phyloP scores from a whole-genome alignment of 2,888 invertebrate species.

The Eudemis profundana region DNA sequence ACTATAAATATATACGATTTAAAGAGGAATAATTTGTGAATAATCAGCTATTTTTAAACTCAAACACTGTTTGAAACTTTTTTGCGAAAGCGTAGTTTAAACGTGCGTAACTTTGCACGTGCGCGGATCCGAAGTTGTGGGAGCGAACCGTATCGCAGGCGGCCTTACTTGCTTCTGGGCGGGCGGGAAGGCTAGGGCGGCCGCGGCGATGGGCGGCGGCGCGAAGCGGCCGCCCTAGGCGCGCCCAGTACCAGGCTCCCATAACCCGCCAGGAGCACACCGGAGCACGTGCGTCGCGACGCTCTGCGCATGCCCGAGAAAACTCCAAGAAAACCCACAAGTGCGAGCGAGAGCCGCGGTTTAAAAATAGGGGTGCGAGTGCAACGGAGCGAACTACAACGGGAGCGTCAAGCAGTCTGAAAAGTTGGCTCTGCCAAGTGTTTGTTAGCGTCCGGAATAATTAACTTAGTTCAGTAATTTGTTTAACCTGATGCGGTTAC shows the following conservation, averaged over 20 bases:
- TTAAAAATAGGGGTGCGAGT: constrained; percentile 72
- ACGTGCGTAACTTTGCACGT: constrained; percentile 72
- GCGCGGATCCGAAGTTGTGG: constrained; percentile 60
- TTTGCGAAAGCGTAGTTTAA: constrained; percentile 48
- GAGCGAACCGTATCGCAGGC: constrained; percentile 77
- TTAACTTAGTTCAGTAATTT: constrained; percentile 38
- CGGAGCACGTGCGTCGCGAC: constrained; percentile 73
- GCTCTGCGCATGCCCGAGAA: constrained; percentile 78
- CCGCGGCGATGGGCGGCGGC: constrained; percentile 74
- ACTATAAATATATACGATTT: constrained; percentile 48
- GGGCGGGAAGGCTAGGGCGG: constrained; percentile 72
- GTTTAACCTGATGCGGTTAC: constrained; percentile 31
- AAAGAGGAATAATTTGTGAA: constrained; percentile 17
- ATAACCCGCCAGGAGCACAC: constrained; percentile 63
- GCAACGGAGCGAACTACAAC: constrained; percentile 69
- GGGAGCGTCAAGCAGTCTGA: constrained; percentile 83
- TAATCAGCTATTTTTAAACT: constrained; percentile 35
- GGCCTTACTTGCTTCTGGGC: constrained; percentile 78
- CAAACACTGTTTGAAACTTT: constrained; percentile 55
- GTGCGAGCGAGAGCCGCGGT: constrained; percentile 64
- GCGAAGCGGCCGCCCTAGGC: constrained; percentile 82
- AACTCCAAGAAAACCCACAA: constrained; percentile 71
- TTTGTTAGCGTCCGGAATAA: constrained; percentile 51
- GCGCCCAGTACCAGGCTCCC: constrained; percentile 82
- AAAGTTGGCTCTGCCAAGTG: constrained; percentile 58